Base-by-base conservation (phyloP, 2,888 invertebrate species). In the Lycocerus yunnanus region DNA sequence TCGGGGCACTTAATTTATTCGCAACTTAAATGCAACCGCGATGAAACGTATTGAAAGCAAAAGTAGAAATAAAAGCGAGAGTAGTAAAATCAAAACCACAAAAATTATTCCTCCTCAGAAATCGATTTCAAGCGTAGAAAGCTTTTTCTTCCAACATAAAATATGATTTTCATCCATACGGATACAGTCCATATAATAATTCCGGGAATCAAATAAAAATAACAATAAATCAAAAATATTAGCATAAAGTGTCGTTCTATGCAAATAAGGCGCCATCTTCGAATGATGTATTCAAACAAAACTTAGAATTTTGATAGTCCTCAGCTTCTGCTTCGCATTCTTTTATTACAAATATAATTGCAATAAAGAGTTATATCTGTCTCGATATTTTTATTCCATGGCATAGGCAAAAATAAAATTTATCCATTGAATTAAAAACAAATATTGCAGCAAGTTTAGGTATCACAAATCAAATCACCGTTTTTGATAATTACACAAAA, bases 141-240 rank as follows among this genome's bases (percentile, higher is more conserved):
- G 82, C 80, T 83, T 82, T 80, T 84, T 80, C 81, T 80, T 79
- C 78, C 81, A 81, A 81, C 83, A 86, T 86, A 86, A 87, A 87
- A 87, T 87, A 87, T 87, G 87, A 87, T 87, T 87, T 87, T 84
- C 85, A 87, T 87, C 87, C 87, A 87, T 87, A 87, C 87, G 87
- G 87, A 87, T 87, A 87, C 87, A 87, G 87, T 87, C 87, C 87
- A 86, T 87, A 87, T 87, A 87, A 87, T 87, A 87, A 87, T 87
- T 87, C 82, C 86, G 85, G 82, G 87, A 87, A 87, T 87, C 87
- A 86, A 87, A 87, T 87, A 87, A 87, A 87, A 87, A 87, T 87
- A 87, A 86, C 86, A 80, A 85, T 87, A 87, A 87, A 87, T 87
- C 86, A 85, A 79, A 75, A 73, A 77, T 82, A 86, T 86, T 87